Base-by-base conservation (phyloP, 2,888 invertebrate genomes). In the Agrenia bidenticulata region DNA sequence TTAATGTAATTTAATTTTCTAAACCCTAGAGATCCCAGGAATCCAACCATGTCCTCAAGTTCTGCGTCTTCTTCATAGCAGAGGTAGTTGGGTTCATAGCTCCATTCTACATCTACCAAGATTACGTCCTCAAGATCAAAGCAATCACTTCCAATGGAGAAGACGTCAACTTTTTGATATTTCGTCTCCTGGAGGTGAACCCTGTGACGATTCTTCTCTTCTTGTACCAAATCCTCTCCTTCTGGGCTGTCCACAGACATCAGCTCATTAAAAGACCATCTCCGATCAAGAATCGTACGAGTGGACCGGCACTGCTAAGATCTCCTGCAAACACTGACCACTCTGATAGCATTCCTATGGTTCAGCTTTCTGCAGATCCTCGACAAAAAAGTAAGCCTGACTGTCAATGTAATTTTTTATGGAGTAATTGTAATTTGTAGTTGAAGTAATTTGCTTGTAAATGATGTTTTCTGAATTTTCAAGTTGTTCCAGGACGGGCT, bases 141-240 rank as follows among this genome's bases (percentile, higher is more conserved):
- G 19, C 13, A 4, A 15, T 51, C 2, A 19, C 24, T 7, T 15
- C 23, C 5, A 21, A 27, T 45, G 39, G 39, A 39, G 15, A 39
- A 39, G 39, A 39, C 15, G 9, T 11, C 17, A 19, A 37, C 2
- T 57, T 41, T 19, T 4, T 21, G 13, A 11, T 41, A 2, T 57
- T 57, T 23, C n/a, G 21, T 13, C 42, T 57, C 7, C 42, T 57
- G 39, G 27, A 41, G 11, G 24, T 57, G 7, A 57, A 57, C 21
- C 23, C 17, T 7, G 2, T 39, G 7, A 57, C 57, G 11, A 57
- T 57, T 21, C 7, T 2, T 4, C 2, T 57, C 21, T 57, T 57
- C 21, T 21, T 19, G 11, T 57, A 57, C 23, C 41, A 57, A 57
- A 41, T 57, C 11, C 2, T 57, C 2, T 57, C 57, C 2, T 57